A percentile compares a stretch with the other conserved stretches of the same genome.
Evolutionary conservation across 2,888 invertebrate species (phyloP).

Genomic region (Branchellion lobata): DNA sequence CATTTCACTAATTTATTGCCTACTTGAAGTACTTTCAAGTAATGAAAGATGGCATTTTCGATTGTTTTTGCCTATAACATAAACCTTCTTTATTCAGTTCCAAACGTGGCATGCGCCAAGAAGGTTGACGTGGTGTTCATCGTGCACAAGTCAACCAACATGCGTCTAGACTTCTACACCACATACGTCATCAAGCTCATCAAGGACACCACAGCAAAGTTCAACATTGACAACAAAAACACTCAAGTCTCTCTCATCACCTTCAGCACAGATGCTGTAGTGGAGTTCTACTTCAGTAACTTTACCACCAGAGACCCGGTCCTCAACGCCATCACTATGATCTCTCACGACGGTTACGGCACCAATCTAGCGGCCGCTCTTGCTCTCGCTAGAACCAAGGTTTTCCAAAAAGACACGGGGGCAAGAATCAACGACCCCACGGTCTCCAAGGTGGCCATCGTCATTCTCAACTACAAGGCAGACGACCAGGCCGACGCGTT

Average conservation of each 20-base stretch:
- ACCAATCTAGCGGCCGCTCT: slow-evolving; percentile 39
- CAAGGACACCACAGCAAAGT: slow-evolving; percentile 1
- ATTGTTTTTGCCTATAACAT: no score
- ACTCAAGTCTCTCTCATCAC: slow-evolving; percentile 41
- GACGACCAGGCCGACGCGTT: not conserved
- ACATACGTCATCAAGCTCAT: slow-evolving; percentile 34
- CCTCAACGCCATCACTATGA: not conserved
- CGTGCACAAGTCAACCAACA: slow-evolving; percentile 44
- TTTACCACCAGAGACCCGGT: slow-evolving; percentile 23
- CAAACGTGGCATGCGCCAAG: slow-evolving; percentile 27
- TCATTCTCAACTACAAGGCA: slow-evolving; percentile 21
- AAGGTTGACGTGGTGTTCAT: slow-evolving; percentile 38
- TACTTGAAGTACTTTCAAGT: no score
- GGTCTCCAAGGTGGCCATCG: slow-evolving; percentile 20
- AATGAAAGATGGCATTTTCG: no score
- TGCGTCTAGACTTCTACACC: slow-evolving; percentile 34
- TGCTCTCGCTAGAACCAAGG: slow-evolving; percentile 2
- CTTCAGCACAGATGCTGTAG: slow-evolving; percentile 23
- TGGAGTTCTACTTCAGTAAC: slow-evolving; percentile 37
- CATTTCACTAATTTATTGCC: no score
- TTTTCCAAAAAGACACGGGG: slow-evolving; percentile 35
- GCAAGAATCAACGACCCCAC: not conserved
- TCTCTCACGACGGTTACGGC: slow-evolving; percentile 11
- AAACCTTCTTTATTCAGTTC: not conserved
- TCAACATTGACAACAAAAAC: slow-evolving; percentile 25